Evolutionary conservation across 2,113 vertebrate genomes (phyloP).

Genomic region (Hypomesus transpacificus): DNA sequence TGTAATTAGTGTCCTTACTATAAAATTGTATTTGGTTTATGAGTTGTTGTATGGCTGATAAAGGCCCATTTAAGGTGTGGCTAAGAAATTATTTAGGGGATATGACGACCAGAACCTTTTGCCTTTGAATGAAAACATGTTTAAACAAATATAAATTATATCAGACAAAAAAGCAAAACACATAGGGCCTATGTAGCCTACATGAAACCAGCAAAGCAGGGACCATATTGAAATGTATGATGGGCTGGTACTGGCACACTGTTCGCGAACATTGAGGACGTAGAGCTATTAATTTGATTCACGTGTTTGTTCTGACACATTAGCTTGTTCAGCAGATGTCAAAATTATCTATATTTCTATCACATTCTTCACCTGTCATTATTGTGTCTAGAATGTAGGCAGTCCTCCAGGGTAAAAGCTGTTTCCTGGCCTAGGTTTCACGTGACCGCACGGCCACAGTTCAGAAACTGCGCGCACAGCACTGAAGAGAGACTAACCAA

Average conservation of each 20-base stretch:
- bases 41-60: conserved; percentile 12
- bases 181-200: too few relatives aligned
- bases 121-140: too few relatives aligned
- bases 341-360: too few relatives aligned
- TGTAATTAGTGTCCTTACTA: conserved; percentile 21
- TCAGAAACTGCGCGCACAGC: background rate
- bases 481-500: background rate
- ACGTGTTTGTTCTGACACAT: too few relatives aligned
- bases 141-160: too few relatives aligned
- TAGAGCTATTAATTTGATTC: too few relatives aligned
- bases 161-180: too few relatives aligned
- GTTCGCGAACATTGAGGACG: too few relatives aligned
- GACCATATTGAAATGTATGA: too few relatives aligned
- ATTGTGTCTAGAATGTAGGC: background rate
- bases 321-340: too few relatives aligned
- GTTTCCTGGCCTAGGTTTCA: conserved; percentile 16
- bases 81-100: background rate
- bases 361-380: background rate
- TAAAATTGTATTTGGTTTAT: conserved; percentile 9
- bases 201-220: too few relatives aligned
- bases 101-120: background rate
- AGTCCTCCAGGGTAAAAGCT: background rate
- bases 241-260: too few relatives aligned
- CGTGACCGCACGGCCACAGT: conserved; percentile 28
- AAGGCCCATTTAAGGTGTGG: conserved; percentile 13